These are phyloP conservation scores for Panthera leo DNA, from an alignment of 2,113 vertebrate genomes.

Conservation along the genomic window DNA sequence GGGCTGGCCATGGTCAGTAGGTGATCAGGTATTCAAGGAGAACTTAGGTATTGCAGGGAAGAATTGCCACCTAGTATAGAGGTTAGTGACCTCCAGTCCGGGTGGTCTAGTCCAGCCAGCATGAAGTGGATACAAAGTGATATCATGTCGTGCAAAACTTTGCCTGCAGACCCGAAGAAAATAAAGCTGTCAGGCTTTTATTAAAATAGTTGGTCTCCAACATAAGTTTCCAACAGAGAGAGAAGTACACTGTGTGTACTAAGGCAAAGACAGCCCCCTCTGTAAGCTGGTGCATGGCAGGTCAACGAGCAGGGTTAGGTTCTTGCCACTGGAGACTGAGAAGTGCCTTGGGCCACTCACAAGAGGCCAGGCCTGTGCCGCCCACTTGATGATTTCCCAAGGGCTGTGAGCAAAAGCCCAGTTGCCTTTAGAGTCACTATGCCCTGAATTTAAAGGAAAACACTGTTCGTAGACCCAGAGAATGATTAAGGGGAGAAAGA, in stretches of 20 bases:
- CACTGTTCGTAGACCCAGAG: neutral
- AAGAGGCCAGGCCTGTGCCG: neutral
- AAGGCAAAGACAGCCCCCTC: neutral
- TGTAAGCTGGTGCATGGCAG: neutral
- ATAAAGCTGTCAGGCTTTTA: neutral
- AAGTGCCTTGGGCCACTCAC: neutral
- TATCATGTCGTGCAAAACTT: neutral
- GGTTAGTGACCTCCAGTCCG: neutral
- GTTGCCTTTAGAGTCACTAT: neutral
- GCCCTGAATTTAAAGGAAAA: constrained; percentile 9
- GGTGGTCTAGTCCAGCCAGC: neutral
- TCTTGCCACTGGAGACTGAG: neutral
- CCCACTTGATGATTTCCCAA: neutral
- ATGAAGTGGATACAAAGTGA: neutral
- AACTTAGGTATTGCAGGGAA: neutral
- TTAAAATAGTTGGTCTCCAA: neutral
- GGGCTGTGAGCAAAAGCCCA: neutral
- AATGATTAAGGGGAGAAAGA: neutral
- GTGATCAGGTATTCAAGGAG: neutral
- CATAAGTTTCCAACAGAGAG: neutral
- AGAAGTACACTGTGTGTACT: neutral
- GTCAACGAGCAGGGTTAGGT: neutral
- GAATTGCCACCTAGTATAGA: neutral
- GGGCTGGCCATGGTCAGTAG: too few relatives aligned
- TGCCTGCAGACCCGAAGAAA: neutral